Evolutionary conservation across 2,888 invertebrate species (phyloP).

Genomic region (Thereva unica): DNA sequence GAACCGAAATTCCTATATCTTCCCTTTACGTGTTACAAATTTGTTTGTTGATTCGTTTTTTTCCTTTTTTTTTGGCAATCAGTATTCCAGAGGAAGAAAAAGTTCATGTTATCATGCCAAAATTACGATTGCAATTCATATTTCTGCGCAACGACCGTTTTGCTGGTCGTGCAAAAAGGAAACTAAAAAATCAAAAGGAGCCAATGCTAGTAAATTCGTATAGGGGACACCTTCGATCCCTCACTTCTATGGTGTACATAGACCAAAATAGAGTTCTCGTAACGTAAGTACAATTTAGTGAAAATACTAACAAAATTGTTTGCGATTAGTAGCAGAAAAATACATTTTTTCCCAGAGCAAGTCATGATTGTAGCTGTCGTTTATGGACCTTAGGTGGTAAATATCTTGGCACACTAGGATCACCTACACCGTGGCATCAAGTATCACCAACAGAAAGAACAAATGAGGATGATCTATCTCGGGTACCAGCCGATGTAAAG

Average conservation of each 20-base stretch:
- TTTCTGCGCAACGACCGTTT: conserved; percentile 72
- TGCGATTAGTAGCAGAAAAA: background rate
- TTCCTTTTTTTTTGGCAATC: background rate
- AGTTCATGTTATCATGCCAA: conserved; percentile 65
- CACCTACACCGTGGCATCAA: conserved; percentile 67
- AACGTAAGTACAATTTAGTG: conserved; percentile 59
- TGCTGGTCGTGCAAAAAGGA: conserved; percentile 70
- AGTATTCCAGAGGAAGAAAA: conserved; percentile 54
- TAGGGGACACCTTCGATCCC: conserved; percentile 71
- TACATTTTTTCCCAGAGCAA: conserved; percentile 59
- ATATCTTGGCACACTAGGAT: conserved; percentile 75
- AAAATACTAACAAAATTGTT: background rate
- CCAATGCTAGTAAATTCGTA: conserved; percentile 72
- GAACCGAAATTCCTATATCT: no score
- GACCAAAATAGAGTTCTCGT: conserved; percentile 69
- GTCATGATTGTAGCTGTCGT: conserved; percentile 72
- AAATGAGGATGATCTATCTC: conserved; percentile 59
- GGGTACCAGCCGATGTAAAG: conserved; percentile 74
- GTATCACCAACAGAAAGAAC: conserved; percentile 48
- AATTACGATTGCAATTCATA: conserved; percentile 69
- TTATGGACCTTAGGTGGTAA: conserved; percentile 75
- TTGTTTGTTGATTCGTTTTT: background rate
- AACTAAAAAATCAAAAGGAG: conserved; percentile 63
- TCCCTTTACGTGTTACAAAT: no score
- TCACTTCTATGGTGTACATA: conserved; percentile 70